Evolutionary conservation across 2,113 vertebrate species (phyloP).

Genomic region (Catharus minimus): DNA sequence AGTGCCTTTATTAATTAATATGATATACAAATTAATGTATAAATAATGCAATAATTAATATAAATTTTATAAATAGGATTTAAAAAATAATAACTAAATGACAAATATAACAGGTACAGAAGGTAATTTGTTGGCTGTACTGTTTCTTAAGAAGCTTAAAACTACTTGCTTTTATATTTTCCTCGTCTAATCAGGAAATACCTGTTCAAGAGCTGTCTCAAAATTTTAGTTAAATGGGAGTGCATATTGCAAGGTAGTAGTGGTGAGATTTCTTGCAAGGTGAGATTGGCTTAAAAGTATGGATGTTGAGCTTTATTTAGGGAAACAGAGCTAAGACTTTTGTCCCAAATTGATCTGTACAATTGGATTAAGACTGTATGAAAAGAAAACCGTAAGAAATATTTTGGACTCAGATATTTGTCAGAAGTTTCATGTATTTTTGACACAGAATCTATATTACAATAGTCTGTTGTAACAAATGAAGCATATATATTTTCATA

Average conservation of each 20-base stretch:
- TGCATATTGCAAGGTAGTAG: not conserved
- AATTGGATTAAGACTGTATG: not conserved
- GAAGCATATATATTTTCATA: not conserved
- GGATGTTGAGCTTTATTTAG: not conserved
- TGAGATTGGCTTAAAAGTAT: not conserved
- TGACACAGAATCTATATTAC: not conserved
- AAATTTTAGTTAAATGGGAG: not conserved
- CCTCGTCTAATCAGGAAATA: not conserved
- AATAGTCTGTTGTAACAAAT: not conserved
- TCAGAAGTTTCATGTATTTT: not conserved
- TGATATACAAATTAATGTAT: not conserved
- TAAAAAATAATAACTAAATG: not conserved
- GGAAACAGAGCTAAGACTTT: not conserved
- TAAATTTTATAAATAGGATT: not conserved
- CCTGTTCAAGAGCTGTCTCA: not conserved
- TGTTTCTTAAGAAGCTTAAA: not conserved
- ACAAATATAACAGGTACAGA: not conserved
- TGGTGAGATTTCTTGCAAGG: not conserved
- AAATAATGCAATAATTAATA: not conserved
- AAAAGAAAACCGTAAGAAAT: not conserved
- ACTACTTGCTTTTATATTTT: constrained; percentile 2
- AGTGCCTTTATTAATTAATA: not conserved
- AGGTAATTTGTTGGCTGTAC: not conserved
- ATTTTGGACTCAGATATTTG: not conserved
- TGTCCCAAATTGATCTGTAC: not conserved